Evolutionary conservation across 2,797 vertebrate species (phyloP).

Genomic region (Poeciliopsis gracilis): DNA sequence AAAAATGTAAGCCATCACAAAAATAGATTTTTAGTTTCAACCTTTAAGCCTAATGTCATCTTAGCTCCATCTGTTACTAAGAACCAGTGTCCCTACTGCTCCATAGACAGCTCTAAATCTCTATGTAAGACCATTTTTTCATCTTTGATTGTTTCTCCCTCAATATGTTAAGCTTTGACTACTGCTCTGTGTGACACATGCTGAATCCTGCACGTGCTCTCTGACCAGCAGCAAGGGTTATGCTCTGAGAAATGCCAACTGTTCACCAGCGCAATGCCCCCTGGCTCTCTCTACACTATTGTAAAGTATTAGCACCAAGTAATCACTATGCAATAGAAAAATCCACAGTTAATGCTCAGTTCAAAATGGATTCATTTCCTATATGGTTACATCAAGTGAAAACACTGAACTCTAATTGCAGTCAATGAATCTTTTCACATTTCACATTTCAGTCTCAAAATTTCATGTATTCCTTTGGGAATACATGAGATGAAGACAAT

Average conservation of each 20-base stretch:
- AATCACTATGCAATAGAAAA: conserved; percentile 1
- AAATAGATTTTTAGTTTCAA: background rate
- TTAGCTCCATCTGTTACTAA: conserved; percentile 24
- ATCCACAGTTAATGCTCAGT: background rate
- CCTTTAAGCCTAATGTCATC: conserved; percentile 19
- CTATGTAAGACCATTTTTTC: conserved; percentile 42
- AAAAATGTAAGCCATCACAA: background rate
- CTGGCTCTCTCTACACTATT: conserved; percentile 22
- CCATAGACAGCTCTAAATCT: conserved; percentile 56
- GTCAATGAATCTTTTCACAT: background rate
- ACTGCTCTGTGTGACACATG: conserved; percentile 30
- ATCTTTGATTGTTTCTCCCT: conserved; percentile 39
- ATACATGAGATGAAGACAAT: background rate
- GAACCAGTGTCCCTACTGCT: conserved; percentile 35
- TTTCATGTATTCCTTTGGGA: background rate
- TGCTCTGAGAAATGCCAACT: conserved; percentile 15
- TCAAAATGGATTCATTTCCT: background rate
- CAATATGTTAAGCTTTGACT: conserved; percentile 47
- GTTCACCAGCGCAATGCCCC: conserved; percentile 19
- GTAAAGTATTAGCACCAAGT: conserved; percentile 7
- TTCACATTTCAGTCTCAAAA: background rate
- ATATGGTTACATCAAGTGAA: background rate
- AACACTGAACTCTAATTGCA: background rate
- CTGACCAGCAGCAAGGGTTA: conserved; percentile 11
- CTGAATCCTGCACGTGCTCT: conserved; percentile 31